A percentile compares a stretch with the other conserved stretches of the same genome.
phyloP scores from a whole-genome alignment of 2,113 vertebrate genomes.

The Leucosticte australis region DNA sequence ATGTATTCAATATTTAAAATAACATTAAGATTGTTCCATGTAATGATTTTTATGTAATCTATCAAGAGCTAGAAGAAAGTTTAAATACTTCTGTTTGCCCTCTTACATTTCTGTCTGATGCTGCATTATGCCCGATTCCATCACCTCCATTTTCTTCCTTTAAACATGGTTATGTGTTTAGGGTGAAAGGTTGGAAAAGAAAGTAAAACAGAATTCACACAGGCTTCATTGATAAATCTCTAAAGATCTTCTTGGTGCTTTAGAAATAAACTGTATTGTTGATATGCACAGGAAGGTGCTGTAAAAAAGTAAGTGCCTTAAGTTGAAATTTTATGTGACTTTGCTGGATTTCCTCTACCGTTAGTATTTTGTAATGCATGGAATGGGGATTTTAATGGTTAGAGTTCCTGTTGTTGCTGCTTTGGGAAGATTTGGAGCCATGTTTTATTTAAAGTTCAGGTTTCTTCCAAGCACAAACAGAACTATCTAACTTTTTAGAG shows the following conservation, averaged over 20 bases:
- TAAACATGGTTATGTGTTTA: background rate
- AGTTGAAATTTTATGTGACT: background rate
- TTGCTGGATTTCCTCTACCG: background rate
- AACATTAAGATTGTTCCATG: background rate
- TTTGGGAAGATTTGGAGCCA: background rate
- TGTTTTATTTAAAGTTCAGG: background rate
- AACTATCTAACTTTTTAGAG: background rate
- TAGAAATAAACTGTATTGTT: background rate
- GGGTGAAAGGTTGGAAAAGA: background rate
- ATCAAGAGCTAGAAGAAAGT: background rate
- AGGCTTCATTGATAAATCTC: background rate
- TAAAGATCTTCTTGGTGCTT: background rate
- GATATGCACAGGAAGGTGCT: background rate
- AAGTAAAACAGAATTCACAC: background rate
- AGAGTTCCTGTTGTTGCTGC: background rate
- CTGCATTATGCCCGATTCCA: background rate
- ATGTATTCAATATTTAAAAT: background rate
- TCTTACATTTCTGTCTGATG: background rate
- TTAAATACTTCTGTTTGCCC: background rate
- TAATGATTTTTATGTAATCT: background rate
- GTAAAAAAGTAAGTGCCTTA: background rate
- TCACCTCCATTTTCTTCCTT: background rate
- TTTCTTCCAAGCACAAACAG: background rate
- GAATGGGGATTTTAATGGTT: background rate
- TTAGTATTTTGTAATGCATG: background rate